A percentile compares a stretch with the other conserved stretches of the same genome.
Conservation (phyloP, 2,113 vertebrate species). For the Marmota flaviventris region DNA sequence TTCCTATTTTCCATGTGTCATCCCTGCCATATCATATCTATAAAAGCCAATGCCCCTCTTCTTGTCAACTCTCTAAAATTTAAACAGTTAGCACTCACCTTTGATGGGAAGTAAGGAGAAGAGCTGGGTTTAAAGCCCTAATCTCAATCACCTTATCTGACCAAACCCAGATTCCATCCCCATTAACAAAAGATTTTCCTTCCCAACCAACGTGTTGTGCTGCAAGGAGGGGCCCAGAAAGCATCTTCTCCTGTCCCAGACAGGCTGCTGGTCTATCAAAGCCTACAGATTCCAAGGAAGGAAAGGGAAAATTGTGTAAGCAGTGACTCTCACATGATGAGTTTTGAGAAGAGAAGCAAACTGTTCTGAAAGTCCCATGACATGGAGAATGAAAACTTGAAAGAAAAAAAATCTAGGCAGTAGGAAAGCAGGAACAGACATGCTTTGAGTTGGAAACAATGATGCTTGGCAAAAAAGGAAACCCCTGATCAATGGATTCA, state of each 20-base stretch:
- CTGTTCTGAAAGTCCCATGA: conserved; percentile 62
- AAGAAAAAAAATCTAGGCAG: neutral
- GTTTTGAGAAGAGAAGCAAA: conserved; percentile 58
- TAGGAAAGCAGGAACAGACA: neutral
- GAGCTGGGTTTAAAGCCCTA: neutral
- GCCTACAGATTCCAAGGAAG: neutral
- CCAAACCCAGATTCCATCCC: neutral
- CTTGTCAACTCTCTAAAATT: neutral
- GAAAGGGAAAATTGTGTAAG: neutral
- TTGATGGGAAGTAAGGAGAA: neutral
- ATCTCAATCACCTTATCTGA: neutral
- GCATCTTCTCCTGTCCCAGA: neutral
- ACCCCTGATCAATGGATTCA: neutral
- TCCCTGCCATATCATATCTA: neutral
- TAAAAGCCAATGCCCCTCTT: neutral
- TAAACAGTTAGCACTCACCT: neutral
- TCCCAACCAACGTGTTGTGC: neutral
- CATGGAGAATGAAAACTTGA: conserved; percentile 20
- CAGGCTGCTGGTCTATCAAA: neutral
- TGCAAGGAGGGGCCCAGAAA: neutral
- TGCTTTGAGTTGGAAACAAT: neutral
- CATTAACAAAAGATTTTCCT: neutral
- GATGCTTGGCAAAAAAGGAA: neutral
- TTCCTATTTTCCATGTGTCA: neutral
- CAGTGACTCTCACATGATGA: conserved; percentile 65